Base-by-base conservation (phyloP, 2,797 vertebrate species). In the Sebastes kiyomatsui region DNA sequence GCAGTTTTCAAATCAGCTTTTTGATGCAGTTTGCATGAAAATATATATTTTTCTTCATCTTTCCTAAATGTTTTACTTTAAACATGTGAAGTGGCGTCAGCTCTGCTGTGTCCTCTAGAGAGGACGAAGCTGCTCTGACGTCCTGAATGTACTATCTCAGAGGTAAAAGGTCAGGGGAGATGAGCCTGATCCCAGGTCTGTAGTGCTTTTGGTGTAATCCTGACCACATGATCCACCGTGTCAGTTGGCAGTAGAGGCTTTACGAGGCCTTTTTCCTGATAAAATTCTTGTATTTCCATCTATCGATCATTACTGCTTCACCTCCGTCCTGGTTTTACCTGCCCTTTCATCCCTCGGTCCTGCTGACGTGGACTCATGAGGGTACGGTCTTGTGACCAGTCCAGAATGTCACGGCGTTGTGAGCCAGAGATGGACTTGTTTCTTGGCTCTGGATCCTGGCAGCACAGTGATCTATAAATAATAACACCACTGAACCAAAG, bases 401-500 rank as follows among this genome's bases (percentile, higher is more conserved):
- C 72, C 85, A 69, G 90, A 93, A 95, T 95, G 95, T 92, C 92
- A 89, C 71, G 28, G 67, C 58, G 46, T 13, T 18, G n/a, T 66
- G 60, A 91, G 93, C 94, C 93, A 87, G 80, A 82, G 94, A 84
- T 22, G 23, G 59, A 18, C 11, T 77, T 22, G 13, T 23, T 27
- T 88, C 76, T 77, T 90, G 85, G 88, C 88, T 71, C 81, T 20
- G 54, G 56, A 46, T 55, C 72, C 77, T 89, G 85, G 87, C 87
- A 81, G 49, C 71, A 38, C 73, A 42, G 10, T 10, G 59, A 62
- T 77, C 89, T 93, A 94, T 92, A 84, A 89, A 93, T 93, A 92
- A 85, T 49, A 23, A n/a, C 5, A 9, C 22, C 66, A n/a, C 58
- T 55, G 81, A 87, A 33, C 59, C 46, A 75, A 28, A 65, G 73